A percentile compares a stretch with the other conserved stretches of the same genome.
These are phyloP conservation scores for Epizoanthus scotinus DNA, from an alignment of 92 coral and sea anemone species.

Conservation along the genomic window DNA sequence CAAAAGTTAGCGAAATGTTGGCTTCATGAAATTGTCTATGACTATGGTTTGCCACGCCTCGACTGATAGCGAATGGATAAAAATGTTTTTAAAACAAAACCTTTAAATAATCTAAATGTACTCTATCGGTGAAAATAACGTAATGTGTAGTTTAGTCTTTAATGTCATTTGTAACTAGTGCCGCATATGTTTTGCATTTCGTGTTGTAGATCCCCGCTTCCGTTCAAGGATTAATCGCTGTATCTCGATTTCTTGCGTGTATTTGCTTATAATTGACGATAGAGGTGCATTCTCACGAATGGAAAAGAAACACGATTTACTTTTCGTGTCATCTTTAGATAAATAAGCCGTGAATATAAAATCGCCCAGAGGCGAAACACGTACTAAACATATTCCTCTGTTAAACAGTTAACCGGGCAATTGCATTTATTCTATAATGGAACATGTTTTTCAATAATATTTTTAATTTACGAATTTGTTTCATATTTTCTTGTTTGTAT, in stretches of 20 bases:
- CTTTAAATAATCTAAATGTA: constrained; percentile 8
- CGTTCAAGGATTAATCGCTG: not conserved
- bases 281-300: constrained; percentile 23
- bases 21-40: constrained; percentile 16
- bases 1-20: constrained; percentile 8
- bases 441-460: constrained; percentile 15
- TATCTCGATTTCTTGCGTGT: constrained; percentile 30
- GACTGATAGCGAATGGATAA: constrained; percentile 12
- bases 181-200: constrained; percentile 20
- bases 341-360: not conserved
- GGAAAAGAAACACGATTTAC: not conserved
- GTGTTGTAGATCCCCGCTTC: constrained; percentile 26
- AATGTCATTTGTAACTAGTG: not conserved
- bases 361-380: constrained; percentile 13
- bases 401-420: constrained; percentile 1
- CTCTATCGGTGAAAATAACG: not conserved
- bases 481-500: constrained; percentile 39
- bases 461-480: constrained; percentile 14
- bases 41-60: constrained; percentile 41
- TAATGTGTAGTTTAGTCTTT: not conserved
- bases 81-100: constrained; percentile 9
- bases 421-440: constrained; percentile 19
- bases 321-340: constrained; percentile 37
- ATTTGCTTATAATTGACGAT: constrained; percentile 4
- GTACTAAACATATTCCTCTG: not conserved